Evolutionary conservation across 2,113 vertebrate species (phyloP).

Genomic region (Ivindomyrus marchei): DNA sequence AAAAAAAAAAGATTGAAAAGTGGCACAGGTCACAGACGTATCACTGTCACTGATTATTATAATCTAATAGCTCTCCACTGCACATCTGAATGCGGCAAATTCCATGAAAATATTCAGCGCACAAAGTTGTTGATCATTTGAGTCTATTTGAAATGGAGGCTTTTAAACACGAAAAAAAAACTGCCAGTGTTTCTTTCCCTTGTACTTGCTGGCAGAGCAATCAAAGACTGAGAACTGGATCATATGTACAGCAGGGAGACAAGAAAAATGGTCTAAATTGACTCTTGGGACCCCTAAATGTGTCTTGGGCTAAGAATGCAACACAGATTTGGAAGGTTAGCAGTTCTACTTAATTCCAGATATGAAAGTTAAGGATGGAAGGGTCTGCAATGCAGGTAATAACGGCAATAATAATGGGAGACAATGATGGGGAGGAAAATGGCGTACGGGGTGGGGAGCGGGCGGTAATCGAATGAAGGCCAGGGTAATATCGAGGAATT

Average conservation of each 20-base stretch:
- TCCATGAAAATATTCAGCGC: background rate
- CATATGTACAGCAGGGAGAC: background rate
- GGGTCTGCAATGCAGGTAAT: background rate
- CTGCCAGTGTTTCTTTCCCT: background rate
- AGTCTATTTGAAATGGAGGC: background rate
- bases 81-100: background rate
- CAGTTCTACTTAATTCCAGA: background rate
- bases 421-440: background rate
- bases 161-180: background rate
- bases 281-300: constrained; percentile 2
- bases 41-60: background rate
- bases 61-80: background rate
- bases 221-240: constrained; percentile 6
- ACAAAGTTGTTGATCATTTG: background rate
- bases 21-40: background rate
- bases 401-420: background rate
- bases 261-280: background rate
- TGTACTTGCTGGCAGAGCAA: background rate
- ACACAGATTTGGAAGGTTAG: background rate
- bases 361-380: background rate
- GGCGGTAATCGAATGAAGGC: background rate
- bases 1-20: background rate
- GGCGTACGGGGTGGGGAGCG: background rate
- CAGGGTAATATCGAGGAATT: background rate
- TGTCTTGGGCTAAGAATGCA: background rate